Percentiles rank a stretch among this genome's conserved stretches.
phyloP scores from a whole-genome alignment of 2,797 vertebrate species.

The Rhynchotus rufescens region DNA sequence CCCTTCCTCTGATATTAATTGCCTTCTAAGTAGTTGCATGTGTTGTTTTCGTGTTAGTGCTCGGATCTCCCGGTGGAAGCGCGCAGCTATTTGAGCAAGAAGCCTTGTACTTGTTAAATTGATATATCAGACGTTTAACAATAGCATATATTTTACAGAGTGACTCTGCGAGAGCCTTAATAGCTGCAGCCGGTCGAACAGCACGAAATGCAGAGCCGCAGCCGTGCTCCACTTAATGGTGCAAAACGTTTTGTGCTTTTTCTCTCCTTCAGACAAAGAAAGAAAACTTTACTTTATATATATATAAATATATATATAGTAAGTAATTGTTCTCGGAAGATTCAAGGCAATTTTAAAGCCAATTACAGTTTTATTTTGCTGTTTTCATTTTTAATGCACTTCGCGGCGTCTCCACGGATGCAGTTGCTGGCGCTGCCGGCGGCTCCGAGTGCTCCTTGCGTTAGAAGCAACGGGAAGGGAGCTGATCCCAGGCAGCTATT shows the following conservation, averaged over 20 bases:
- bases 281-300: no score
- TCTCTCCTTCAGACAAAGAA: not conserved
- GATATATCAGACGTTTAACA: not conserved
- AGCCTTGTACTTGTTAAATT: not conserved
- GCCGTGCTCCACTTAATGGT: no score
- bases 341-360: not conserved
- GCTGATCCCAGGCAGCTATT: not conserved
- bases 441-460: not conserved
- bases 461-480: not conserved
- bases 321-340: not conserved
- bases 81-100: conserved; percentile 9
- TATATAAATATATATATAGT: not conserved
- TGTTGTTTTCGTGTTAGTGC: conserved; percentile 50
- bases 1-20: conserved; percentile 62
- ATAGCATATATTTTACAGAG: not conserved
- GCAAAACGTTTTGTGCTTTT: not conserved
- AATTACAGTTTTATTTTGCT: not conserved
- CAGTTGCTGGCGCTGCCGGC: not conserved
- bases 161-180: no score
- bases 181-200: not conserved
- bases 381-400: not conserved
- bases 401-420: rapidly evolving
- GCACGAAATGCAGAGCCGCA: not conserved
- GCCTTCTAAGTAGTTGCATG: conserved; percentile 73
- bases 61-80: conserved; percentile 40